Evolutionary conservation across 2,888 invertebrate genomes (phyloP), one percentile per base, ranked within the genome.

Genomic region (Ceratothoa steindachneri): DNA sequence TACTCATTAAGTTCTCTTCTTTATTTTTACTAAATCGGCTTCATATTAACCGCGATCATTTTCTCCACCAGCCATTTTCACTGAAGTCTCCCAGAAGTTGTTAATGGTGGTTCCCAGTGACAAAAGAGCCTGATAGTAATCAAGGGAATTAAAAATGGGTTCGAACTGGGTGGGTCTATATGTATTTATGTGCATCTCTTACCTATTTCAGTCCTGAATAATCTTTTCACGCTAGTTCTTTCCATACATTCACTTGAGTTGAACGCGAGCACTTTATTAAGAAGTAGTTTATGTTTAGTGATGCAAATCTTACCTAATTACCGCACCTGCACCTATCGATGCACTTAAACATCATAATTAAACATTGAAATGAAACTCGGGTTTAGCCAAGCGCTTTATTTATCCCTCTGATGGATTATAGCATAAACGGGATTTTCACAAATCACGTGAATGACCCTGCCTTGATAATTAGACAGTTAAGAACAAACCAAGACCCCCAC

Each of bases 21-120:
- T 41, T 41, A 15, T 41, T 41, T 41, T 41, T 9, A 41, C 41
- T 41, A 41, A 41, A 9, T 15, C 41, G 41, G 7, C 15, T 9
- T 41, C 41, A 15, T 41, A 41, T 15, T 41, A 5, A 15, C 5
- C 41, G 15, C 41, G 5, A 9, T 41, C 5, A 41, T 41, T 41
- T 41, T 41, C 41, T 41, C 30, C 41, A 3, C 5, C 66, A 71
- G 90, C 88, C 85, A 87, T 83, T 81, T 82, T 86, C 77, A 91
- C 91, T 29, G 86, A 86, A 82, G 86, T 87, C 82, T 85, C 91
- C 80, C 91, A 92, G 84, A 90, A 90, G 84, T 83, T 90, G 82
- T 87, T 92, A 83, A 85, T 92, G 85, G 91, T 91, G 80, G 89
- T 91, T 81, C 67, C 73, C 30, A 67, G 75, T n/a, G 78, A 78